Evolutionary conservation across 2,113 vertebrate genomes (phyloP), one percentile per base, ranked within the genome.

Genomic region (Lampris megalopsis): DNA sequence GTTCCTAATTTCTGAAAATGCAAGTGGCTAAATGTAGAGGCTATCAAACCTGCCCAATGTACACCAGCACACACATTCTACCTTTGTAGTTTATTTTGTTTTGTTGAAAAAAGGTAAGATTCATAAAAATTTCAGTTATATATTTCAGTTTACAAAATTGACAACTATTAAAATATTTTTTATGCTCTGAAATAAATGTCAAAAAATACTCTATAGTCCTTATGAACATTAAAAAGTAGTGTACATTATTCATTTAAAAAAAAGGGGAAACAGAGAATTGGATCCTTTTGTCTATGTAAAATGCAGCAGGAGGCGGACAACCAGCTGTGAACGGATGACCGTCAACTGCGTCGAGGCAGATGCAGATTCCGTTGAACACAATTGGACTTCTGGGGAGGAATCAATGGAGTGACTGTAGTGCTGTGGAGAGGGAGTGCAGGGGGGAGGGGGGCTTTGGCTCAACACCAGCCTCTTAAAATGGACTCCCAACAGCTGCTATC

Each of bases 151-250:
- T 96, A 93, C 91, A 97, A 97, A 98, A 94, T 90, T 90, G 83
- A 81, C 89, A 87, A 89, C 49, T 82, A 86, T 93, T 92, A 97
- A 97, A 96, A 97, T 97, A 96, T 95, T 95, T 94, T 92, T 90
- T 89, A 91, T 94, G 95, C 94, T 97, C 95, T 95, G 93, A 95
- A 96, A 96, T 95, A 94, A 96, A 97, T 95, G 95, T 95, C 95
- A 89, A 97, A 99, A 95, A 98, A 99, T 98, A 97, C 95, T 96
- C 92, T 95, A 82, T 94, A 83, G 91, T 91, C 80, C 90, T 90
- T 98, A 97, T 96, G 94, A 99, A 98, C 95, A 95, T 95, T 95
- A 95, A 93, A 94, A 96, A 95, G 93, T 95, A 95, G 92, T 95
- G 96, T 95, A 97, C 94, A 95, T 94, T 92, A 88, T 90, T 91